These are phyloP conservation scores for Atrichornis clamosus DNA, from an alignment of 2,113 vertebrate species.

Conservation along the genomic window DNA sequence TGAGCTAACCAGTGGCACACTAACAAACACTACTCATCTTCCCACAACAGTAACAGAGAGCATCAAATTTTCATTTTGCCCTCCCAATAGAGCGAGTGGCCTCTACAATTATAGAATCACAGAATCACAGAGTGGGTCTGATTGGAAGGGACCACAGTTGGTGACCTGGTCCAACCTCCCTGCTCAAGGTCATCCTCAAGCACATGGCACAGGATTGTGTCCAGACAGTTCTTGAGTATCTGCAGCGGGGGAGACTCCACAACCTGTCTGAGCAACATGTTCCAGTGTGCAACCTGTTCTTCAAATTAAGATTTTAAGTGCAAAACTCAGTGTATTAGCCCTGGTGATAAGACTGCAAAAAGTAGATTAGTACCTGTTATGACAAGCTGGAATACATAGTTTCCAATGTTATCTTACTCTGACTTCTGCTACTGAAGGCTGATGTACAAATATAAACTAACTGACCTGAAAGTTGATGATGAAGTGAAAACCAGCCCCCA, in stretches of 20 bases:
- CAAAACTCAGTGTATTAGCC: not conserved
- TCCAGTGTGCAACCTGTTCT: not conserved
- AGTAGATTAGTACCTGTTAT: not conserved
- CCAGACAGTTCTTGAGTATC: not conserved
- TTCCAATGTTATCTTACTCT: not conserved
- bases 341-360: not conserved
- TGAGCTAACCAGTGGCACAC: not conserved
- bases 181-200: not conserved
- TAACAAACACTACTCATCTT: not conserved
- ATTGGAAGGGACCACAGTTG: not conserved
- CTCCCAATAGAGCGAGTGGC: not conserved
- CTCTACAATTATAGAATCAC: not conserved
- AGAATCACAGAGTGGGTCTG: not conserved
- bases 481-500: not conserved
- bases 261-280: not conserved
- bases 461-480: not conserved
- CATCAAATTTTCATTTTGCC: not conserved
- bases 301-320: not conserved
- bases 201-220: not conserved
- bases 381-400: not conserved
- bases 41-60: not conserved
- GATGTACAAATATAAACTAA: fast-evolving
- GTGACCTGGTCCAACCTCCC: not conserved
- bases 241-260: not conserved
- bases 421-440: not conserved